Conservation (phyloP, 92 coral and sea anemone species). For the Epizoanthus rinbou region DNA sequence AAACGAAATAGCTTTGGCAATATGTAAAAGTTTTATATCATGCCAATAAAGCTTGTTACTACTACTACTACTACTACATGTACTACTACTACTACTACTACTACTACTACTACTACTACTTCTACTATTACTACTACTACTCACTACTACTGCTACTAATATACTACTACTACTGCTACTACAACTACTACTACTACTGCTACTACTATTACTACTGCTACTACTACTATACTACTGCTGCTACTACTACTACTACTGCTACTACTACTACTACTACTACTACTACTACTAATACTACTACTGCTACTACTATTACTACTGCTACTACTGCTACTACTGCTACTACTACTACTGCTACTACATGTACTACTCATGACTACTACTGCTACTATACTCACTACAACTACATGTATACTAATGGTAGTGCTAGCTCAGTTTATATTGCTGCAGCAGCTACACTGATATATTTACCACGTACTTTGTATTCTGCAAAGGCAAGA, state of each 20-base stretch:
- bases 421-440: too few species aligned
- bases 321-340: not conserved
- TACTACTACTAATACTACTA: not conserved
- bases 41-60: too few species aligned
- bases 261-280: not conserved
- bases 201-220: not conserved
- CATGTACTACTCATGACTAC: too few species aligned
- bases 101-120: not conserved
- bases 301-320: not conserved
- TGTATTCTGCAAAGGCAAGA: conserved; percentile 85
- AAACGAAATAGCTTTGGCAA: too few species aligned
- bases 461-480: conserved; percentile 49
- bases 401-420: not conserved
- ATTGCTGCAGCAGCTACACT: too few species aligned
- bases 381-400: not conserved
- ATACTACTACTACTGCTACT: too few species aligned
- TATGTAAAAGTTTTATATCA: too few species aligned
- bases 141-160: too few species aligned
- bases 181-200: not conserved
- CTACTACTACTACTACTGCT: not conserved
- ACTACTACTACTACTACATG: too few species aligned
- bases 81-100: not conserved
- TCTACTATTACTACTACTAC: not conserved
- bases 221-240: not conserved
- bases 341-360: not conserved